Base-by-base conservation (phyloP, 2,113 vertebrate species). In the Anolis carolinensis region DNA sequence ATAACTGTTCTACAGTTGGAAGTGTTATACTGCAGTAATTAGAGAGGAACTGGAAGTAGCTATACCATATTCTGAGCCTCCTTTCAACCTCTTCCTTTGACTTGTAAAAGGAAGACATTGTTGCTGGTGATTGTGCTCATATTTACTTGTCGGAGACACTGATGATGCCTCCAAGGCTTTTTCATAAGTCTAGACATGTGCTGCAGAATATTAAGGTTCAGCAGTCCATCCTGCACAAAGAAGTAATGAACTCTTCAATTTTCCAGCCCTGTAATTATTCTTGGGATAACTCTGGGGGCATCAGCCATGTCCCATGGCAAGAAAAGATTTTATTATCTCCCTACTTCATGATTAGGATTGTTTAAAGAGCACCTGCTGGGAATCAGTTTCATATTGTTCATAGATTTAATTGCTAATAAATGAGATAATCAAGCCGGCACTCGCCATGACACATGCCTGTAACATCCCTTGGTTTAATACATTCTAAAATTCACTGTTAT, bases 161-260 rank as follows among this genome's bases (percentile, higher is more conserved):
- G 80, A 74, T 85, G 91, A 89, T 79, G 92, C 73, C 89, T 89
- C 89, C 79, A 87, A 94, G 91, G 89, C 68, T 88, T 86, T 93
- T 90, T 92, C 93, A 94, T 95, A 91, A 91, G 70, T 88, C 92
- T 62, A 87, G 73, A 78, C 50, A 78, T 67, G n/a, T 91, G 85
- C 82, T 48, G 87, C 65, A 91, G 88, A 85, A 89, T 21, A 0
- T 62, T 82, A 84, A 72, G 84, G 88, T 86, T 88, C 87, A 44
- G 30, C 71, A 86, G 83, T 92, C 89, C 89, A 92, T 92, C 87
- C 91, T 89, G 83, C 80, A 90, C 70, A 7, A 85, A 89, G 89
- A 79, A 93, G 93, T 93, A 93, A 94, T 91, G 87, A 91, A 87
- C 91, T 91, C 90, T 95, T 93, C 92, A 93, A 62, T 93, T 75